Base-by-base conservation (phyloP, 2,888 invertebrate species). In the Oscheius sp. region DNA sequence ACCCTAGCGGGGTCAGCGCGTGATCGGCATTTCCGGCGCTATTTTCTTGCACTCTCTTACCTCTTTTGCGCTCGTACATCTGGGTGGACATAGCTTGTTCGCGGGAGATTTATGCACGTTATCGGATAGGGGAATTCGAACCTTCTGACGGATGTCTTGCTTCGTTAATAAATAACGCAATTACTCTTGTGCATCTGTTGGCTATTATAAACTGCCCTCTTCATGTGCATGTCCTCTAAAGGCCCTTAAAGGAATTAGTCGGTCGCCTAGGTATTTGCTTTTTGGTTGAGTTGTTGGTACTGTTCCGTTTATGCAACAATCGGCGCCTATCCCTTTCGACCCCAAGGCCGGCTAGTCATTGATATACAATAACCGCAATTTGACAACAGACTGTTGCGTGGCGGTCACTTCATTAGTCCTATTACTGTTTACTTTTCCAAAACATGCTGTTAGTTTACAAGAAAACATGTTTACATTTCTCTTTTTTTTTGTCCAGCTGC, bases 291-390 rank as follows among this genome's bases (percentile, higher is more conserved):
- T 66, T 49, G 66, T 49, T 5, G 52, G 66, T 66, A 66, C 52
- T 18, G 52, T 49, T 29, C 66, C 49, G 45, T 35, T 25, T 49
- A 46, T 46, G 64, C 49, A 18, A 35, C 35, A 35, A 27, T 46
- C 49, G 49, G 46, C 49, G 49, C 27, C 52, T 66, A 49, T 66
- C 66, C 52, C 52, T 45, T 58, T 63, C 63, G 63, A 23, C n/a
- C 66, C 29, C 66, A 66, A 66, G 66, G 66, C 49, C 66, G n/a
- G 52, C 35, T 9, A 52, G 66, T 66, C 66, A 66, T 52, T 66
- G 66, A 66, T 66, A 66, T 61, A 61, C 61, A 61, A 63, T 66
- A 29, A 25, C 66, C 66, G 66, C 35, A 9, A 46, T 49, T 66
- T 66, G 66, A 25, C 27, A 27, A 52, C 23, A 41, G 45, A 43